Evolutionary conservation across 2,888 invertebrate species (phyloP).

Genomic region (Empis stercorea): DNA sequence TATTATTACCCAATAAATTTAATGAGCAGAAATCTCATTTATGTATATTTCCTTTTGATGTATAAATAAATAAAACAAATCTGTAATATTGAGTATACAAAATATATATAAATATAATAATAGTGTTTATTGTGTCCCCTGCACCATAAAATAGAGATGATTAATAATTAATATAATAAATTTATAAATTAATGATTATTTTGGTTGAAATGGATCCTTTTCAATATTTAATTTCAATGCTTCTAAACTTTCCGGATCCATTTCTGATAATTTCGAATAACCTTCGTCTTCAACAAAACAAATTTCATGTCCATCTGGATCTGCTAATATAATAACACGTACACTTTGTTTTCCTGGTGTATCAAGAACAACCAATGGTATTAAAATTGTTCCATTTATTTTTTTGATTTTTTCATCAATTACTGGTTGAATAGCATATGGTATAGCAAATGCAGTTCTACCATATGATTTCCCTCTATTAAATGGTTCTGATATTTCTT

Average conservation of each 20-base stretch:
- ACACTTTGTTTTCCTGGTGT: slow-evolving; percentile 97
- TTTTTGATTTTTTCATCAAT: slow-evolving; percentile 63
- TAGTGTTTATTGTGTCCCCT: too few species aligned
- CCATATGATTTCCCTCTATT: slow-evolving; percentile 87
- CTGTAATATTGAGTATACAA: too few species aligned
- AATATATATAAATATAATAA: too few species aligned
- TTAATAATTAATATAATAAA: not conserved
- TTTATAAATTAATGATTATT: not conserved
- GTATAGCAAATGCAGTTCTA: slow-evolving; percentile 87
- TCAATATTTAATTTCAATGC: slow-evolving; percentile 63
- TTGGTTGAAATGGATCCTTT: slow-evolving; percentile 35
- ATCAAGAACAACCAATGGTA: slow-evolving; percentile 80
- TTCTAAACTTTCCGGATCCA: slow-evolving; percentile 72
- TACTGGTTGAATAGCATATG: slow-evolving; percentile 57
- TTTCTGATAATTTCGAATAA: slow-evolving; percentile 72
- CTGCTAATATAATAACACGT: slow-evolving; percentile 87
- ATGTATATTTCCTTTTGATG: too few species aligned
- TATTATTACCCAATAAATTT: too few species aligned
- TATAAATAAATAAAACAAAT: too few species aligned
- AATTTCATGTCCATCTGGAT: slow-evolving; percentile 96
- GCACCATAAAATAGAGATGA: too few species aligned
- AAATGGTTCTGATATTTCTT: slow-evolving; percentile 37
- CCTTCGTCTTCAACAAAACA: slow-evolving; percentile 97
- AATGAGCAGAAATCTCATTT: too few species aligned
- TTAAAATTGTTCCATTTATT: slow-evolving; percentile 63